These are phyloP conservation scores for Neocrepidodera transversa DNA, from an alignment of 2,888 invertebrate species.

Conservation along the genomic window DNA sequence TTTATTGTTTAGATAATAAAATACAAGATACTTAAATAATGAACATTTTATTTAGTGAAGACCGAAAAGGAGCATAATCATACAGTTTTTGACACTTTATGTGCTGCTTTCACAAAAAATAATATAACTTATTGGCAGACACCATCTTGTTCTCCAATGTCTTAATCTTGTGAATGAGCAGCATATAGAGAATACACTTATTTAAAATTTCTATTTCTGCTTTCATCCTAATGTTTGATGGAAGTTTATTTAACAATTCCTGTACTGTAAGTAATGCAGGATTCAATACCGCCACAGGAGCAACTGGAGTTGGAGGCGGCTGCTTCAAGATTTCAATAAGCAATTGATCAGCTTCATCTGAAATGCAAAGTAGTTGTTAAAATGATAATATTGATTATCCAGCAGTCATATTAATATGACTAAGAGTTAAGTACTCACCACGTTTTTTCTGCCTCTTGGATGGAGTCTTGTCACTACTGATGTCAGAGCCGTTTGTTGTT, in stretches of 20 bases:
- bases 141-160: neutral
- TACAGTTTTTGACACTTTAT: too few relatives aligned
- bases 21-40: neutral
- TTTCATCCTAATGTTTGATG: neutral
- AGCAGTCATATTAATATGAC: too few relatives aligned
- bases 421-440: too few relatives aligned
- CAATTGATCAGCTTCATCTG: neutral
- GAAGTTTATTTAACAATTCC: neutral
- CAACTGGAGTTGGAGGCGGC: neutral
- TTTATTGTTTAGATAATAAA: neutral
- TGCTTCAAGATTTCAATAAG: neutral
- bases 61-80: too few relatives aligned
- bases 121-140: neutral
- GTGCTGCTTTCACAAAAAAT: neutral
- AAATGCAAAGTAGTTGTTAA: neutral
- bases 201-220: slow-evolving; percentile 8
- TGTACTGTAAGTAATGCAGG: neutral
- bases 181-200: neutral
- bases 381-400: too few relatives aligned
- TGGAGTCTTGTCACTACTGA: too few relatives aligned
- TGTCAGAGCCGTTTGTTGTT: too few relatives aligned
- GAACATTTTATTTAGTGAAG: neutral
- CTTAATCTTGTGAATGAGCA: neutral
- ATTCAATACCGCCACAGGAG: neutral
- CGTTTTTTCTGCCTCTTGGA: too few relatives aligned